These are phyloP conservation scores for Girardia tigrina DNA, from an alignment of 2,888 invertebrate species.

Conservation along the genomic window DNA sequence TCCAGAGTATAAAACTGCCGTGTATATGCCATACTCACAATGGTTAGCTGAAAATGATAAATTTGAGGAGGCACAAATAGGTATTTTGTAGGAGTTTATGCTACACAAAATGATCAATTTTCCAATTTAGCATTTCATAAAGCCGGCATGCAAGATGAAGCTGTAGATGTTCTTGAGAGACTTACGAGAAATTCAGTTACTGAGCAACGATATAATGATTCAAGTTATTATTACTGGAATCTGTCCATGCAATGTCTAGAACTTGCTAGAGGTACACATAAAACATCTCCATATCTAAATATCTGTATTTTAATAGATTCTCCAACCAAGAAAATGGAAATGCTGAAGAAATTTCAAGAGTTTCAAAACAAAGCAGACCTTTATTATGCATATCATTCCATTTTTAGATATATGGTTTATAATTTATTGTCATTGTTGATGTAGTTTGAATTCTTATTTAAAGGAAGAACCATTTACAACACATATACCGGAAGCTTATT, in stretches of 20 bases:
- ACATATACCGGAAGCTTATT: slow-evolving; percentile 74
- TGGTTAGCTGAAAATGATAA: slow-evolving; percentile 84
- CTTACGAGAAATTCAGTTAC: slow-evolving; percentile 75
- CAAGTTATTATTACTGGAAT: slow-evolving; percentile 81
- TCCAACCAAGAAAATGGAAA: slow-evolving; percentile 43
- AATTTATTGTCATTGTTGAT: background rate
- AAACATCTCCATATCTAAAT: slow-evolving; percentile 18
- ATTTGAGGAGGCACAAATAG: slow-evolving; percentile 90
- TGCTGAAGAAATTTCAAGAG: slow-evolving; percentile 56
- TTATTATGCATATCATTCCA: slow-evolving; percentile 82
- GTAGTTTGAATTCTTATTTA: slow-evolving; percentile 38
- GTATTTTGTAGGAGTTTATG: slow-evolving; percentile 52
- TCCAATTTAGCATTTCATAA: slow-evolving; percentile 69
- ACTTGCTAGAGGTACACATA: slow-evolving; percentile 52
- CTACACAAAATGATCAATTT: too few species aligned
- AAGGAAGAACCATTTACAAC: slow-evolving; percentile 90
- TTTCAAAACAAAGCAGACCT: slow-evolving; percentile 67
- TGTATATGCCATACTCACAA: slow-evolving; percentile 89
- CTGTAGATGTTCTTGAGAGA: slow-evolving; percentile 70
- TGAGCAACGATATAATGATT: slow-evolving; percentile 74
- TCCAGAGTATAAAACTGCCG: slow-evolving; percentile 66
- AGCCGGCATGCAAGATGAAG: slow-evolving; percentile 80
- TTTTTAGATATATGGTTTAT: slow-evolving; percentile 68
- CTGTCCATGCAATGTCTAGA: slow-evolving; percentile 75
- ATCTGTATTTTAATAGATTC: slow-evolving; percentile 41